These are phyloP conservation scores for Brachypteracias leptosomus DNA, from an alignment of 2,113 vertebrate genomes.

Conservation along the genomic window DNA sequence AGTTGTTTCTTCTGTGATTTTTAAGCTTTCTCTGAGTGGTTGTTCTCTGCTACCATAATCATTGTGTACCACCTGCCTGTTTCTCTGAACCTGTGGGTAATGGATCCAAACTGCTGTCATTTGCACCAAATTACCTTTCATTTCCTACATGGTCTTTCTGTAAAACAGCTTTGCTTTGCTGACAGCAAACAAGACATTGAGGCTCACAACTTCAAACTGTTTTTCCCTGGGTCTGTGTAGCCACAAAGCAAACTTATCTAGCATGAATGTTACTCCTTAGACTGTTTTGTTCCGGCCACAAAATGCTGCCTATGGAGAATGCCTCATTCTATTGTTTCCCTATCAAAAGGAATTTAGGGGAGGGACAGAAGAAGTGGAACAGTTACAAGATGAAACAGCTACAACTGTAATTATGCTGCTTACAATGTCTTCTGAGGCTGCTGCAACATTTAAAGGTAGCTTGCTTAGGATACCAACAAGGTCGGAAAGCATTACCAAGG, in stretches of 20 bases:
- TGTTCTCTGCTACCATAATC: background rate
- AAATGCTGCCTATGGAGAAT: background rate
- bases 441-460: background rate
- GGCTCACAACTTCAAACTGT: background rate
- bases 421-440: background rate
- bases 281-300: background rate
- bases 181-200: background rate
- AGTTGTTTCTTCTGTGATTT: background rate
- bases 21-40: background rate
- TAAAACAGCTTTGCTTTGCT: background rate
- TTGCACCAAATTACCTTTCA: background rate
- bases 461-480: background rate
- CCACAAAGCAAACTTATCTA: background rate
- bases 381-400: background rate
- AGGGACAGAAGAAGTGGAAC: background rate
- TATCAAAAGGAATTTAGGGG: background rate
- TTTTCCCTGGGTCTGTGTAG: background rate
- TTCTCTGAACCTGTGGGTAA: background rate
- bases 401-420: background rate
- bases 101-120: background rate
- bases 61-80: background rate
- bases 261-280: background rate
- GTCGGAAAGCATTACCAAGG: background rate
- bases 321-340: slow-evolving; percentile 17
- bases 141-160: background rate